A percentile compares a stretch with the other conserved stretches of the same genome.
These are phyloP conservation scores for Drosophila subpulchrella DNA, from an alignment of 1,140 invertebrate species.

Conservation along the genomic window DNA sequence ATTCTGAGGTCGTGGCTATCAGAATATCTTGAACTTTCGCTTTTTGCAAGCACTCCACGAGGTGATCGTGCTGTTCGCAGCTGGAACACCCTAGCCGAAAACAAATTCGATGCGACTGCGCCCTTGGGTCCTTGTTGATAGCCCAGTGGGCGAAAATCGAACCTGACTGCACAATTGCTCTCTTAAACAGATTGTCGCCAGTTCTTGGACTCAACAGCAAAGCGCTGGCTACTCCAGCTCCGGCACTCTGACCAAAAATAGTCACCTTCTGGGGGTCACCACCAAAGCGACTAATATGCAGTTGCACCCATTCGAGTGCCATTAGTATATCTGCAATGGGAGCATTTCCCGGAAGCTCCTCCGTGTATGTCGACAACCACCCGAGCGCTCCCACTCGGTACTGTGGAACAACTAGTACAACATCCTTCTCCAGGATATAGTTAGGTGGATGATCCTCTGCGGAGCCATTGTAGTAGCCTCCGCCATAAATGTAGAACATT, in stretches of 20 bases:
- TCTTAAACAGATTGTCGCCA: conserved; percentile 53
- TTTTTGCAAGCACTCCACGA: conserved; percentile 51
- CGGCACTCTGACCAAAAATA: conserved; percentile 79
- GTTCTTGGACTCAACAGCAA: conserved; percentile 75
- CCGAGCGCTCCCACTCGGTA: conserved; percentile 89
- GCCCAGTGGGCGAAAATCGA: conserved; percentile 76
- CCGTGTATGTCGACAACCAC: conserved; percentile 85
- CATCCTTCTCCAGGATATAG: conserved; percentile 89
- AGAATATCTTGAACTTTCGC: conserved; percentile 56
- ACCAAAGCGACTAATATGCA: conserved; percentile 88
- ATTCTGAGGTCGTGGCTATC: conserved; percentile 49
- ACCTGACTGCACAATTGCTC: conserved; percentile 79
- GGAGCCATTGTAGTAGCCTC: conserved; percentile 80
- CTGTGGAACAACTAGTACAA: conserved; percentile 92
- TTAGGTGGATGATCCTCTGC: conserved; percentile 89
- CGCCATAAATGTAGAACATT: conserved; percentile 83
- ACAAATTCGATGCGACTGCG: conserved; percentile 63
- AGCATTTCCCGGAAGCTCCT: conserved; percentile 74
- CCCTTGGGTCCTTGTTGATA: conserved; percentile 48
- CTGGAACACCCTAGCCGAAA: conserved; percentile 40
- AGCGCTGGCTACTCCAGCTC: conserved; percentile 66
- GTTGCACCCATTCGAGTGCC: conserved; percentile 87
- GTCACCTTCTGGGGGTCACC: conserved; percentile 87
- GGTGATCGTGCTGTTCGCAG: conserved; percentile 31
- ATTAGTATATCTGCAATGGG: conserved; percentile 69